Percentiles rank a stretch among this genome's conserved stretches.
Conservation (phyloP, 2,888 invertebrate species). For the Tuta absoluta region DNA sequence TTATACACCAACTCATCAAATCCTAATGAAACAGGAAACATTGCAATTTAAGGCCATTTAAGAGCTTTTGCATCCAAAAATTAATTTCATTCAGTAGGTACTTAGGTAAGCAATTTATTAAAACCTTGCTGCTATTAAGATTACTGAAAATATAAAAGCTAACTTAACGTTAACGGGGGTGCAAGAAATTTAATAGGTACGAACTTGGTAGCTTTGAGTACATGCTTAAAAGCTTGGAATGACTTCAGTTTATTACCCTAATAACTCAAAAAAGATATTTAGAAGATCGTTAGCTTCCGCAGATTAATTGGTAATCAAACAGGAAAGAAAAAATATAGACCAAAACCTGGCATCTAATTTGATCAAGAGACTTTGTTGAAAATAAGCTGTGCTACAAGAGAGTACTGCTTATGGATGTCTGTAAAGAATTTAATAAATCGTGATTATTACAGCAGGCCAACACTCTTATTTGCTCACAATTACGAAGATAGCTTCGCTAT, state of each 20-base stretch:
- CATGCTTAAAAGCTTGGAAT: neutral
- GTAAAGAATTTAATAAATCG: neutral
- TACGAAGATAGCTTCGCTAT: slow-evolving; percentile 46
- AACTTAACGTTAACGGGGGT: neutral
- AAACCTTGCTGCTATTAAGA: neutral
- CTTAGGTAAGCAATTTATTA: slow-evolving; percentile 2
- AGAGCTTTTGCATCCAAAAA: neutral
- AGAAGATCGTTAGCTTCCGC: neutral
- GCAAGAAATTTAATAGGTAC: slow-evolving; percentile 2
- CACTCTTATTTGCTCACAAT: neutral
- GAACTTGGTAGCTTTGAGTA: neutral
- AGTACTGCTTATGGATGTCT: too few species aligned
- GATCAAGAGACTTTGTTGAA: neutral
- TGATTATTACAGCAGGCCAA: slow-evolving; percentile 11
- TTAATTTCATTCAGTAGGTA: neutral
- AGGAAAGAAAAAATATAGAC: neutral
- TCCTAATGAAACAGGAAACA: neutral
- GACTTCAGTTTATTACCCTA: slow-evolving; percentile 2
- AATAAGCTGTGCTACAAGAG: neutral
- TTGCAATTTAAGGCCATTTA: neutral
- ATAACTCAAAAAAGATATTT: neutral
- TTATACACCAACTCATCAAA: neutral
- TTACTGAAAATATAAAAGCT: slow-evolving; percentile 1
- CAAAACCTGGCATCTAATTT: neutral
- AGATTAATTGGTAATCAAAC: neutral